Evolutionary conservation across 2,797 vertebrate species (phyloP), one percentile per base, ranked within the genome.

Genomic region (Hozukius guyotensis): DNA sequence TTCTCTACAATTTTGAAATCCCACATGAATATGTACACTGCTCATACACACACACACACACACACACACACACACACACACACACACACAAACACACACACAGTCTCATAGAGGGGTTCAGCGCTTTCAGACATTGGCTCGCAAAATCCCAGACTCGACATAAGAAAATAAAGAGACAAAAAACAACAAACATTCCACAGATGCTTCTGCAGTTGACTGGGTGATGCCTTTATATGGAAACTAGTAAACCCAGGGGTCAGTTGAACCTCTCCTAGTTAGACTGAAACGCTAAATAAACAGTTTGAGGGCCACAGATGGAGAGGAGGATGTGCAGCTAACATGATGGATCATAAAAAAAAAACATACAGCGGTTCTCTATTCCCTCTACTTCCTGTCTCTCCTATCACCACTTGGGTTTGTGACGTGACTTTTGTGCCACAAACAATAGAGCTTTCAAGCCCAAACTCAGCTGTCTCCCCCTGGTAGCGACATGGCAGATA

Each of bases 201-300:
- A 95, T 95, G 85, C 92, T 88, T 93, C 29, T 75, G 75, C 82
- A 85, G 90, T 93, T 86, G 88, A 87, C 88, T 70, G 80, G 93
- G 90, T 88, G 88, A 95, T 96, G 94, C 81, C 93, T 95, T 96
- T 94, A 94, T 93, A 94, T 93, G 94, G 95, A 93, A 94, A 93
- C 82, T 22, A 81, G 75, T 88, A 79, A 93, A 90, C 78, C 76
- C 66, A 56, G 78, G 53, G 89, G 88, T 88, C 80, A 81, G 79
- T 62, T 79, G 68, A 91, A 88, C 73, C 24, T 42, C 70, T 80
- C 38, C 67, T 55, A 31, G 36, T 86, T 64, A 62, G 78, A 87
- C 57, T 74, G 69, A 91, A 83, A 87, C 70, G 81, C 75, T 87
- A 89, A 88, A 88, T 84, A 88, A 90, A 90, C 18, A 10, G 60